A percentile compares a stretch with the other conserved stretches of the same genome.
These are phyloP conservation scores for Peromyscus polionotus DNA, from an alignment of 2,113 vertebrate genomes.

Conservation along the genomic window DNA sequence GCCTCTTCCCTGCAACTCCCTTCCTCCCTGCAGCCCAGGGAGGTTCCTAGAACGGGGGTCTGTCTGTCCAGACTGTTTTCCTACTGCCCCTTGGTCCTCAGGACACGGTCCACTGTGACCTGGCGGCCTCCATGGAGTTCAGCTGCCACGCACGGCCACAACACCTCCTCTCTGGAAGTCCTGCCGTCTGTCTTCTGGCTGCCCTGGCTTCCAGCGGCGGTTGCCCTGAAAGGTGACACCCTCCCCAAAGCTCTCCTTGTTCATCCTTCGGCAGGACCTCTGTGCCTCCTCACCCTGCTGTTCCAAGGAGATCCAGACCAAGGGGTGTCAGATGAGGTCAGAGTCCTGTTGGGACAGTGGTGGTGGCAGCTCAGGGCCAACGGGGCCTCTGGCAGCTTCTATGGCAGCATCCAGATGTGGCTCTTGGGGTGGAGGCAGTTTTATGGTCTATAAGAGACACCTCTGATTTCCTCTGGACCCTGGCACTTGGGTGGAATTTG, in stretches of 20 bases:
- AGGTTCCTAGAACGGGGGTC: neutral
- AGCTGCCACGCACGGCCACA: neutral
- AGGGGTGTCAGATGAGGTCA: neutral
- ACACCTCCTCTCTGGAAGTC: accelerated
- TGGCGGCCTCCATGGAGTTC: neutral
- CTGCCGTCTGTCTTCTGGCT: too few species aligned
- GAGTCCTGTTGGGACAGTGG: neutral
- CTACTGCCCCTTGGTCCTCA: neutral
- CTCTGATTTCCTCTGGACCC: neutral
- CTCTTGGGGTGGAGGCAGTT: too few species aligned
- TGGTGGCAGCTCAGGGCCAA: neutral
- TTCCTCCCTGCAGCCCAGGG: neutral
- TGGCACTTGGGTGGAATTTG: neutral
- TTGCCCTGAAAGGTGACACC: neutral
- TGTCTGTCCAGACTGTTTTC: neutral
- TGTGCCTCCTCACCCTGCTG: neutral
- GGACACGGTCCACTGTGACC: too few species aligned
- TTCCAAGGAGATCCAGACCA: accelerated
- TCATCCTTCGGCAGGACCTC: neutral
- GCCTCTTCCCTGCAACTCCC: neutral
- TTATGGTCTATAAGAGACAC: neutral
- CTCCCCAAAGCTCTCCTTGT: neutral
- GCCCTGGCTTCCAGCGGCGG: neutral
- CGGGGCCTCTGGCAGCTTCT: neutral
- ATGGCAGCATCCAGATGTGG: neutral